These are phyloP conservation scores for Acrobasis suavella DNA, from an alignment of 2,888 invertebrate genomes.

Conservation along the genomic window DNA sequence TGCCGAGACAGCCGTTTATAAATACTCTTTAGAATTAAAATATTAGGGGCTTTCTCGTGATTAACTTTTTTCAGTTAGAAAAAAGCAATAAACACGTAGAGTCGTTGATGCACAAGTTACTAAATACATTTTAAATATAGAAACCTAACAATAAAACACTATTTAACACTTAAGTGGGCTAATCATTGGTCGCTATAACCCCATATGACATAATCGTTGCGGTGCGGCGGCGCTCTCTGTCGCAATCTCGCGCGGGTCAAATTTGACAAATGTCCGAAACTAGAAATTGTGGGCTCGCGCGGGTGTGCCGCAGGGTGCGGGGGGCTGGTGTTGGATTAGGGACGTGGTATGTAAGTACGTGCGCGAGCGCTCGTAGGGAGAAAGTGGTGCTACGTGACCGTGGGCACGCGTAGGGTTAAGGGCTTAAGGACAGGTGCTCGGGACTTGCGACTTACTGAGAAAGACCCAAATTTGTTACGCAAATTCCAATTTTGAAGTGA, in stretches of 20 bases:
- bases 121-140: too few relatives aligned
- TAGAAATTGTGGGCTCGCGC: slow-evolving; percentile 2
- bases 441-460: background rate
- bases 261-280: slow-evolving; percentile 16
- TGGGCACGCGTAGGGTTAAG: slow-evolving; percentile 27
- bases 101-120: too few relatives aligned
- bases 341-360: slow-evolving; percentile 25
- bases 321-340: slow-evolving; percentile 12
- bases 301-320: slow-evolving; percentile 4
- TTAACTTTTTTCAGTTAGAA: too few relatives aligned
- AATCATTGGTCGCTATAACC: background rate
- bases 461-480: background rate
- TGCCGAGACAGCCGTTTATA: too few relatives aligned
- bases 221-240: slow-evolving; percentile 2
- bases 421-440: slow-evolving; percentile 2
- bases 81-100: too few relatives aligned
- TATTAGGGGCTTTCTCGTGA: too few relatives aligned
- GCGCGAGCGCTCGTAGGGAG: slow-evolving; percentile 28
- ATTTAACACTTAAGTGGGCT: background rate
- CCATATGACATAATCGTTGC: background rate
- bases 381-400: slow-evolving; percentile 34
- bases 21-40: too few relatives aligned
- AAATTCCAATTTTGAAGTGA: background rate
- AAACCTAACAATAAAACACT: too few relatives aligned
- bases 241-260: slow-evolving; percentile 1